Percentiles rank a stretch among this genome's conserved stretches.
These are phyloP conservation scores for Tanytarsus gracilentus DNA, from an alignment of 2,888 invertebrate species.

Conservation along the genomic window DNA sequence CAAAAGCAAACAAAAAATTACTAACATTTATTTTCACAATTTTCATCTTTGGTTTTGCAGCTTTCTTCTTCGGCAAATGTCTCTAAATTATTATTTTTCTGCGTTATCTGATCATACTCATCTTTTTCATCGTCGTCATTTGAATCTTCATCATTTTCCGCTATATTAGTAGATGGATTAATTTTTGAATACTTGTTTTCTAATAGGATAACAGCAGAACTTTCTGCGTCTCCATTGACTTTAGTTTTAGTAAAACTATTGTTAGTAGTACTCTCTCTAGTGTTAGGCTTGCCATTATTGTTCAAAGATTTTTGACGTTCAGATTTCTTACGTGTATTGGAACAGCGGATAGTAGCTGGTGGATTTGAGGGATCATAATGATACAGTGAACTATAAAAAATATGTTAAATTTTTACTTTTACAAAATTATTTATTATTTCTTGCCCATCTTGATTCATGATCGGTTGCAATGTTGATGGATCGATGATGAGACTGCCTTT, in stretches of 20 bases:
- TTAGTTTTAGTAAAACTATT: constrained; percentile 20
- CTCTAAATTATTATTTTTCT: constrained; percentile 20
- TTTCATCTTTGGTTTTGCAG: constrained; percentile 31
- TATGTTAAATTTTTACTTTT: constrained; percentile 20
- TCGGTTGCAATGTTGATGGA: constrained; percentile 50
- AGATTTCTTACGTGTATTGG: constrained; percentile 28
- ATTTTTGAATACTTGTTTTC: constrained; percentile 4
- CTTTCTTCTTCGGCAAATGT: constrained; percentile 29
- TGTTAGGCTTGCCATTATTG: constrained; percentile 19
- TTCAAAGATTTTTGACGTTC: constrained; percentile 28
- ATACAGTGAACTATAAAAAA: constrained; percentile 41
- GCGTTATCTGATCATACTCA: constrained; percentile 15
- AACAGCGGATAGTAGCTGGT: constrained; percentile 35
- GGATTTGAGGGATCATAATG: constrained; percentile 44
- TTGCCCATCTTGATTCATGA: constrained; percentile 46
- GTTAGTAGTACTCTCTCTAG: constrained; percentile 12
- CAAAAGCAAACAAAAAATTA: background rate
- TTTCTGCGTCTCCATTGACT: background rate
- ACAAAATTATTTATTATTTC: constrained; percentile 31
- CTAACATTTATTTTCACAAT: constrained; percentile 15
- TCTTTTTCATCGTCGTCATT: constrained; percentile 7
- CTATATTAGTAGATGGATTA: background rate
- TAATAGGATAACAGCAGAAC: background rate
- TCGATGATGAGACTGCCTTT: constrained; percentile 82
- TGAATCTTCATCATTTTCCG: background rate